Percentiles rank a stretch among this genome's conserved stretches.
phyloP scores from a whole-genome alignment of 1,140 invertebrate species.

The Bombus consobrinus region DNA sequence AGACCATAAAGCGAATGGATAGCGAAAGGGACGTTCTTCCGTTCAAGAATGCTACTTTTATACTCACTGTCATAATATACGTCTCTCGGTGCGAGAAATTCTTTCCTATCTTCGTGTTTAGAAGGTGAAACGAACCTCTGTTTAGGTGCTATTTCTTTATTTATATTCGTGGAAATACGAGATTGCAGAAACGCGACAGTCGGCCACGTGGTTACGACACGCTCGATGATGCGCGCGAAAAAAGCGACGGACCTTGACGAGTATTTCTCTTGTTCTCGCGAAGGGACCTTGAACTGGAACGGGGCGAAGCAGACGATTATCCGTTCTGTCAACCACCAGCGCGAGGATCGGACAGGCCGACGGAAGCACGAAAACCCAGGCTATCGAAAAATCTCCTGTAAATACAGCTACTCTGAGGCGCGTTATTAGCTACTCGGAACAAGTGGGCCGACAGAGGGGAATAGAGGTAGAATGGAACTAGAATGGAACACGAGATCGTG shows the following conservation, averaged over 20 bases:
- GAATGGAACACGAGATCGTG: neutral
- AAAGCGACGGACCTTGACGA: neutral
- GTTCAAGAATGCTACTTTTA: too few relatives aligned
- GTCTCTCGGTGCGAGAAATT: too few relatives aligned
- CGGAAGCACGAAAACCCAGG: neutral
- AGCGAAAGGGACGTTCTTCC: neutral
- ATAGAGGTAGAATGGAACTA: neutral
- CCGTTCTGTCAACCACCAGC: neutral
- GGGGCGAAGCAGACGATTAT: neutral
- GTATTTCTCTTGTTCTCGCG: neutral
- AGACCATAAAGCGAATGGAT: neutral
- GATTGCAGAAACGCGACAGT: too few relatives aligned
- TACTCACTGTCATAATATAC: neutral
- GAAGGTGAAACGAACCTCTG: too few relatives aligned
- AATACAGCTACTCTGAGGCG: neutral
- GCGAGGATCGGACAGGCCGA: neutral
- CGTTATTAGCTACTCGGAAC: neutral
- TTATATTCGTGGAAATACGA: too few relatives aligned
- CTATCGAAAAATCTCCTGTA: slow-evolving; percentile 8
- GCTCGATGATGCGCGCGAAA: neutral
- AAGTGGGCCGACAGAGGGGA: neutral
- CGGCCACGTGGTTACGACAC: neutral
- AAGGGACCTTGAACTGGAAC: neutral
- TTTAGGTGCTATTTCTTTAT: too few relatives aligned
- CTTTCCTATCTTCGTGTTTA: too few relatives aligned